A percentile compares a stretch with the other conserved stretches of the same genome.
Conservation (phyloP, 2,797 vertebrate genomes). For the Microcaecilia unicolor region DNA sequence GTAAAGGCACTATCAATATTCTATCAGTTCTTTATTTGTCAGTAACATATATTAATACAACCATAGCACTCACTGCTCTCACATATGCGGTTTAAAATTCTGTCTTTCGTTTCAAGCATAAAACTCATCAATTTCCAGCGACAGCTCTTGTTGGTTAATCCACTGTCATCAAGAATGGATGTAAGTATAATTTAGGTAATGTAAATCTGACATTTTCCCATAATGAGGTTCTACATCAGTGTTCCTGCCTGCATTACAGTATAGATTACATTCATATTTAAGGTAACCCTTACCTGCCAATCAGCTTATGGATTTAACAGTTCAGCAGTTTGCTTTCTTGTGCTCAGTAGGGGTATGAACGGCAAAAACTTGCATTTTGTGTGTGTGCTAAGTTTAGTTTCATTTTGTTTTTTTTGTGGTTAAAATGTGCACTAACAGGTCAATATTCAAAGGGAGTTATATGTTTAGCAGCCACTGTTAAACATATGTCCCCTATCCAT, state of each 20-base stretch:
- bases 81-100: not conserved
- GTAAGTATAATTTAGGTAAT: slow-evolving; percentile 7
- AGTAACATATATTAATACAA: not conserved
- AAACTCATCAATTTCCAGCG: slow-evolving; percentile 16
- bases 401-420: too few species aligned
- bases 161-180: slow-evolving; percentile 9
- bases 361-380: too few species aligned
- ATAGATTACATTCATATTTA: not conserved
- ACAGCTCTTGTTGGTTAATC: slow-evolving; percentile 9
- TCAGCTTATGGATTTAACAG: slow-evolving; percentile 1
- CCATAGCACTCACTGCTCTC: not conserved
- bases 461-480: too few species aligned
- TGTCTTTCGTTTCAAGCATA: not conserved
- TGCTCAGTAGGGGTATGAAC: too few species aligned
- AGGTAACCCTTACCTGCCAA: slow-evolving; percentile 1
- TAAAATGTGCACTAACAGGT: too few species aligned
- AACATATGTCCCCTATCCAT: too few species aligned
- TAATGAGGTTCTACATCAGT: slow-evolving; percentile 14
- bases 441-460: too few species aligned
- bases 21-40: too few species aligned
- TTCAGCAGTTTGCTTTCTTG: accelerated
- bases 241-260: not conserved
- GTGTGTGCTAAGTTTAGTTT: too few species aligned
- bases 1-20: not conserved
- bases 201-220: slow-evolving; percentile 5